Percentiles rank a stretch among this genome's conserved stretches.
phyloP scores from a whole-genome alignment of 2,113 vertebrate species.

The Prunella fulvescens region DNA sequence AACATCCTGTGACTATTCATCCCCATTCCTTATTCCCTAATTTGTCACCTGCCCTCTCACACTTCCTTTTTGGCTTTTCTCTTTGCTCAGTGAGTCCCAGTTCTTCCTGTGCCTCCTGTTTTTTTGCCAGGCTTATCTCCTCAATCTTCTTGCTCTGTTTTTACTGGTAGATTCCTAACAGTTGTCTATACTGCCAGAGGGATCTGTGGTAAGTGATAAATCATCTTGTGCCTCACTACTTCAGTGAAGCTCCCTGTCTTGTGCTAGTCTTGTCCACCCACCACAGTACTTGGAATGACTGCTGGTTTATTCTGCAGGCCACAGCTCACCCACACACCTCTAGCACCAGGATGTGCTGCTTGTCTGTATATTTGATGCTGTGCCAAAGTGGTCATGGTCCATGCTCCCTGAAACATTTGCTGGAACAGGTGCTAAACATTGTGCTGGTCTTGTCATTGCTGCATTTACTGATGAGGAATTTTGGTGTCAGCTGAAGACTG shows the following conservation, averaged over 20 bases:
- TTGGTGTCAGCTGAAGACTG: background rate
- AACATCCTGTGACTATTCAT: background rate
- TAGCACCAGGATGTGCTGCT: background rate
- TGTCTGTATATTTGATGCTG: background rate
- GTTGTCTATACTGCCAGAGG: background rate
- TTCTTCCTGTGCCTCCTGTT: background rate
- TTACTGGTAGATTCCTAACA: background rate
- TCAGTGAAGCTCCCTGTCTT: background rate
- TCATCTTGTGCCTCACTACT: background rate
- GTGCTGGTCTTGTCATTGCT: background rate
- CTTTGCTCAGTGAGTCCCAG: background rate
- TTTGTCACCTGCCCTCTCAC: background rate
- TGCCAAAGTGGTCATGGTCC: background rate
- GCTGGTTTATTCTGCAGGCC: background rate
- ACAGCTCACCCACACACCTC: background rate
- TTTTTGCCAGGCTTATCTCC: background rate
- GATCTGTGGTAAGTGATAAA: background rate
- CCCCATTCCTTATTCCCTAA: background rate
- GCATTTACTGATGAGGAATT: background rate
- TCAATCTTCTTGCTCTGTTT: background rate
- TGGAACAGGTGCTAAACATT: background rate
- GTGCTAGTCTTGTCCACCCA: background rate
- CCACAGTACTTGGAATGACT: background rate
- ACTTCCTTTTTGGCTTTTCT: background rate
- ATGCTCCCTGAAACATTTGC: background rate